A percentile compares a stretch with the other conserved stretches of the same genome.
Conservation (phyloP, 2,888 invertebrate species). For the Diloba caeruleocephala region DNA sequence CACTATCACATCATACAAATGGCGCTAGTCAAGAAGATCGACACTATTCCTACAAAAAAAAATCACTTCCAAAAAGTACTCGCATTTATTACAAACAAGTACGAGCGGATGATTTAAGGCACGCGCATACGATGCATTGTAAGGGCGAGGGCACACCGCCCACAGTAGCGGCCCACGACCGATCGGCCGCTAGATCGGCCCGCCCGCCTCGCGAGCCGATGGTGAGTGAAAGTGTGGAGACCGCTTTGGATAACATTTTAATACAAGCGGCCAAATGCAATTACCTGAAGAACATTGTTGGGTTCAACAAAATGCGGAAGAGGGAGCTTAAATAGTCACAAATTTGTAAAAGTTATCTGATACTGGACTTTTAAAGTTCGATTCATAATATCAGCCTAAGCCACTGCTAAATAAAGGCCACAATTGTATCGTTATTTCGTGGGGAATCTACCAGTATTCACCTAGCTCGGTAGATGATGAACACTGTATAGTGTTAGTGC, state of each 20-base stretch:
- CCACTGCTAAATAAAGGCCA: too few species aligned
- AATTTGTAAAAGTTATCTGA: too few species aligned
- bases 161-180: conserved; percentile 83
- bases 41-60: conserved; percentile 37
- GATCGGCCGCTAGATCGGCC: conserved; percentile 78
- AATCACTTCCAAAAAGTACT: conserved; percentile 18
- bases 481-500: too few species aligned
- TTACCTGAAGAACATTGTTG: too few species aligned
- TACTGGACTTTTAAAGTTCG: too few species aligned
- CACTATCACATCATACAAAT: neutral
- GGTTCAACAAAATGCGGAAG: too few species aligned
- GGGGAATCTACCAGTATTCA: too few species aligned
- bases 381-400: too few species aligned
- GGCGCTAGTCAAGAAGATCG: conserved; percentile 30
- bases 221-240: conserved; percentile 52
- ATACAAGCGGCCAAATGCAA: neutral
- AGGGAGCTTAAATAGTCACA: too few species aligned
- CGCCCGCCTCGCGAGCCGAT: conserved; percentile 74
- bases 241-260: conserved; percentile 47
- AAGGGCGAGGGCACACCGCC: conserved; percentile 75
- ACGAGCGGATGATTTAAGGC: conserved; percentile 70
- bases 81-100: conserved; percentile 52
- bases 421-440: too few species aligned
- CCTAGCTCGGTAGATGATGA: too few species aligned
- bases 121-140: conserved; percentile 74